Conservation (phyloP, 2,888 invertebrate species). For the Yponomeuta cagnagella region DNA sequence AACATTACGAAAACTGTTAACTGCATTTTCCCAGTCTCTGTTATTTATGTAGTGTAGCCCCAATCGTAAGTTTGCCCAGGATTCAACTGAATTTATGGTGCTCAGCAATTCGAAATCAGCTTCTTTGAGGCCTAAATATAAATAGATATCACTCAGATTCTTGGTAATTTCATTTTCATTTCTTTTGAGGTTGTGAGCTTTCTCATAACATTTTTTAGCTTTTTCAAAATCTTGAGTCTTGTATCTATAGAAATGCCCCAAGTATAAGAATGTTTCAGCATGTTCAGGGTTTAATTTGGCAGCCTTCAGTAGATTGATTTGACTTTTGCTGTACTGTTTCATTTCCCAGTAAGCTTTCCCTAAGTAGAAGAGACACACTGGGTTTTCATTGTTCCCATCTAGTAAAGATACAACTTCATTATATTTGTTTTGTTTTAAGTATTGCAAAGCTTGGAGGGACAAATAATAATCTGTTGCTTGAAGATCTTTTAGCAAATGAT, state of each 20-base stretch:
- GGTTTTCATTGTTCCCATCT: conserved; percentile 50
- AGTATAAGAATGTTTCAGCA: conserved; percentile 82
- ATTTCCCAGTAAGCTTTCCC: conserved; percentile 78
- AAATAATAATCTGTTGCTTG: conserved; percentile 39
- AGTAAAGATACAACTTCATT: conserved; percentile 74
- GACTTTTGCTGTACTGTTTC: conserved; percentile 75
- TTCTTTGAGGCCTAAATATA: conserved; percentile 79
- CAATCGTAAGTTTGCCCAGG: conserved; percentile 89
- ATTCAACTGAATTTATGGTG: conserved; percentile 66
- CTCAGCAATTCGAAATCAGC: conserved; percentile 78
- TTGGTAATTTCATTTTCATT: conserved; percentile 80
- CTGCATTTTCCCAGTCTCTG: conserved; percentile 83
- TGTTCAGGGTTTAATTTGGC: conserved; percentile 84
- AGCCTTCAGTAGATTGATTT: conserved; percentile 80
- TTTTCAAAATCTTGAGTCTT: conserved; percentile 80
- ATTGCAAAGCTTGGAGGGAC: conserved; percentile 67
- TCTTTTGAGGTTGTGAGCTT: conserved; percentile 84
- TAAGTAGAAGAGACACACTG: conserved; percentile 74
- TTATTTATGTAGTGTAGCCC: conserved; percentile 87
- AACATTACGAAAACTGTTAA: conserved; percentile 83
- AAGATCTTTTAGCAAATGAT: conserved; percentile 43
- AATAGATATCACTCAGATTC: conserved; percentile 85
- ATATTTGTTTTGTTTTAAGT: conserved; percentile 66
- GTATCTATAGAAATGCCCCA: conserved; percentile 84
- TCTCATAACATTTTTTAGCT: conserved; percentile 89